Evolutionary conservation across 1,140 invertebrate genomes (phyloP).

Genomic region (Drosophila mauritiana): DNA sequence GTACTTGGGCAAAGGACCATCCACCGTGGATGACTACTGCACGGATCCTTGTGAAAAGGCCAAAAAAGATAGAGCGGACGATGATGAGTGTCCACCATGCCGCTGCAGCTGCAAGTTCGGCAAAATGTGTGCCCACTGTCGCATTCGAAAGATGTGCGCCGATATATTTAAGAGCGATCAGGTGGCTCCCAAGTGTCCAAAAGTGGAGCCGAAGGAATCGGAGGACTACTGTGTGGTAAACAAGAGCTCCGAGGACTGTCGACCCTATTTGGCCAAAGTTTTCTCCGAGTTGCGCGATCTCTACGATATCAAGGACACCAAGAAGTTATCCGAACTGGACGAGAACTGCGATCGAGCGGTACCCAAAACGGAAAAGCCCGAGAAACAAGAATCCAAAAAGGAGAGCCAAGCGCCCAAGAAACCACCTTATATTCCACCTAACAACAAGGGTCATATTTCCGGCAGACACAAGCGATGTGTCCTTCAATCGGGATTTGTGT

Average conservation of each 20-base stretch:
- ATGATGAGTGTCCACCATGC: conserved; percentile 37
- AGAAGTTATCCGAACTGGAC: conserved; percentile 32
- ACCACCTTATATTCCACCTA: background rate
- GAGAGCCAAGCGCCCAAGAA: background rate
- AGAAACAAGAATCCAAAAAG: background rate
- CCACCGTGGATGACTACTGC: conserved; percentile 20
- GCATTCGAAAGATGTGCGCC: conserved; percentile 63
- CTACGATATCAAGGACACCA: conserved; percentile 62
- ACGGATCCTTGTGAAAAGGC: conserved; percentile 15
- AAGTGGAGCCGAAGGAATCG: conserved; percentile 15
- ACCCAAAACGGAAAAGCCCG: background rate
- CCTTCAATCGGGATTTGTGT: conserved; percentile 40
- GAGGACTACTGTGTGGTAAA: conserved; percentile 55
- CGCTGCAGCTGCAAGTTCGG: conserved; percentile 65
- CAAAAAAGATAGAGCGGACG: background rate
- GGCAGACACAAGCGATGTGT: conserved; percentile 62
- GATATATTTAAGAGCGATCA: conserved; percentile 60
- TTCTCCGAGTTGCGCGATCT: conserved; percentile 77
- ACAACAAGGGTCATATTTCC: conserved; percentile 6
- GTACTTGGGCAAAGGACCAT: conserved; percentile 40
- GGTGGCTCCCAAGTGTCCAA: conserved; percentile 14
- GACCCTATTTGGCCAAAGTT: conserved; percentile 68
- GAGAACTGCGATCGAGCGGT: conserved; percentile 34
- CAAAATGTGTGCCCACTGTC: conserved; percentile 72
- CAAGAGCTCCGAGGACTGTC: conserved; percentile 44